A percentile compares a stretch with the other conserved stretches of the same genome.
phyloP scores from a whole-genome alignment of 2,888 invertebrate genomes.

The Drosophila emarginata region DNA sequence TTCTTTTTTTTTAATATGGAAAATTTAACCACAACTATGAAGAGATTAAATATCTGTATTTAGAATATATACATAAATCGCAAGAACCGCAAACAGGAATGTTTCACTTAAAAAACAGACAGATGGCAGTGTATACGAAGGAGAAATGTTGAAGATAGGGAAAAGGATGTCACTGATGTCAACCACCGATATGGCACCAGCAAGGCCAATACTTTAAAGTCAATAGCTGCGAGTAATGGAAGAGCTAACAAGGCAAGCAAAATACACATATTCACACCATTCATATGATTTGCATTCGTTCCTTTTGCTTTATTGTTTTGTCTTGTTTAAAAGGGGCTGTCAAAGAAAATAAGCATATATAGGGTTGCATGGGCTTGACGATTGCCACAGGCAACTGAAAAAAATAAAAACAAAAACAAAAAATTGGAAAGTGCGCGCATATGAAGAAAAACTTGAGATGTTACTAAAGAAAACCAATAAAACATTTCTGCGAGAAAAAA shows the following conservation, averaged over 20 bases:
- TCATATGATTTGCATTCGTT: slow-evolving; percentile 24
- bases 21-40: not conserved
- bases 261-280: not conserved
- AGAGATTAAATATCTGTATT: not conserved
- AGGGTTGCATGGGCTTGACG: slow-evolving; percentile 28
- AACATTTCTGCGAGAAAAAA: not conserved
- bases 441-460: slow-evolving; percentile 26
- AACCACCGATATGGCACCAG: not conserved
- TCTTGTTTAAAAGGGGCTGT: slow-evolving; percentile 37
- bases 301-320: slow-evolving; percentile 33
- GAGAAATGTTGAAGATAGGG: not conserved
- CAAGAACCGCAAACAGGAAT: not conserved
- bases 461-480: not conserved
- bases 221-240: slow-evolving; percentile 52
- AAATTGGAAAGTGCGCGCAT: slow-evolving; percentile 26
- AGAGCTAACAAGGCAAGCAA: slow-evolving; percentile 10
- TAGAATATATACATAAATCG: not conserved
- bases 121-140: not conserved
- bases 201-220: slow-evolving; percentile 57
- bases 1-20: not conserved
- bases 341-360: slow-evolving; percentile 54
- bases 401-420: slow-evolving; percentile 41
- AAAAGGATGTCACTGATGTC: not conserved
- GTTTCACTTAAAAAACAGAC: not conserved
- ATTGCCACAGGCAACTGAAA: slow-evolving; percentile 63